Percentiles rank a stretch among this genome's conserved stretches.
Conservation (phyloP, 2,888 invertebrate species). For the Ennomos fuscantarius region DNA sequence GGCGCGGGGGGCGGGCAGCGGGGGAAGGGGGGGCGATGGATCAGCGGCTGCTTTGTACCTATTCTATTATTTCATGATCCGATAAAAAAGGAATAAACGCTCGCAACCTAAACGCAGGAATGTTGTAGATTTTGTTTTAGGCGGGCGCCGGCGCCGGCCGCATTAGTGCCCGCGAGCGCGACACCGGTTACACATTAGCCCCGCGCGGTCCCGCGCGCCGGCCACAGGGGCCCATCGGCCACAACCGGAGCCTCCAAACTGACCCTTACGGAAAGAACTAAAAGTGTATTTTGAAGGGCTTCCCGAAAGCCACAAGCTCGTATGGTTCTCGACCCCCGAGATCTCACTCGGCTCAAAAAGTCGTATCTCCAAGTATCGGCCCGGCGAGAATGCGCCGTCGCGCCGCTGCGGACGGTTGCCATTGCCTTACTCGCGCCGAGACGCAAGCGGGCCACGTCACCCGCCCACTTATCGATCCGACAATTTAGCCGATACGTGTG, state of each 20-base stretch:
- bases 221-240: conserved; percentile 12
- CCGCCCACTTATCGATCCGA: conserved; percentile 78
- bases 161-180: conserved; percentile 69
- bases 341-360: conserved; percentile 11
- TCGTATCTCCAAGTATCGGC: conserved; percentile 7
- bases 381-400: conserved; percentile 3
- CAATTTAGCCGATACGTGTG: conserved; percentile 73
- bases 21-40: conserved; percentile 15
- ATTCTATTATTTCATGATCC: conserved; percentile 77
- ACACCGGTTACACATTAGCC: conserved; percentile 76
- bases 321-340: not conserved
- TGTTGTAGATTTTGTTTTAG: conserved; percentile 76
- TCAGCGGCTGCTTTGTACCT: conserved; percentile 72
- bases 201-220: conserved; percentile 51
- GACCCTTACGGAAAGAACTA: not conserved
- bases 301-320: conserved; percentile 1
- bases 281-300: conserved; percentile 26
- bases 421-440: conserved; percentile 5
- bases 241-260: not conserved
- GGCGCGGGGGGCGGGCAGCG: conserved; percentile 4
- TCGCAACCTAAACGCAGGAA: conserved; percentile 77
- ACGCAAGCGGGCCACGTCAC: conserved; percentile 44
- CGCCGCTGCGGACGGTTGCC: not conserved
- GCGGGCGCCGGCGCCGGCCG: conserved; percentile 83
- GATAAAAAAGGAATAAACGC: conserved; percentile 79